Evolutionary conservation across 2,113 vertebrate genomes (phyloP).

Genomic region (Rhabdomys dilectus): DNA sequence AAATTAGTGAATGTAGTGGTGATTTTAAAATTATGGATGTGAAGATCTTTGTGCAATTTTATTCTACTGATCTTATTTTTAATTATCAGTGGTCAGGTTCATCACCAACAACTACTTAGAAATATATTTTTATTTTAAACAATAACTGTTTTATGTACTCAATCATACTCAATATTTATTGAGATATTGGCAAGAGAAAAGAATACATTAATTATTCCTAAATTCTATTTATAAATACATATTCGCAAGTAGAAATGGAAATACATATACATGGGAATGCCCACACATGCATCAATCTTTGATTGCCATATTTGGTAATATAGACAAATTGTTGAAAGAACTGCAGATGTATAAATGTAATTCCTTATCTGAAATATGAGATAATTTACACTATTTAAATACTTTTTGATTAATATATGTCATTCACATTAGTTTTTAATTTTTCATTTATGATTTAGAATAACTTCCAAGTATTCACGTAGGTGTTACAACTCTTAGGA

Average conservation of each 20-base stretch:
- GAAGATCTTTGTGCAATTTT: neutral
- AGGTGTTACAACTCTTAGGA: neutral
- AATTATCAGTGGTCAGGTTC: neutral
- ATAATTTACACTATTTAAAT: neutral
- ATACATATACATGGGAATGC: neutral
- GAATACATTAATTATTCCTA: neutral
- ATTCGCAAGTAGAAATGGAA: neutral
- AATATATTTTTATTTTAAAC: neutral
- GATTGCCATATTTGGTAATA: neutral
- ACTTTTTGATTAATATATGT: neutral
- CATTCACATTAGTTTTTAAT: neutral
- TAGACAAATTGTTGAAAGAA: neutral
- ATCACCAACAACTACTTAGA: neutral
- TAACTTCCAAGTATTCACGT: neutral
- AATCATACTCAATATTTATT: neutral
- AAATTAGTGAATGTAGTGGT: too few species aligned
- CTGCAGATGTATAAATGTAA: neutral
- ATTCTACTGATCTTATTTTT: neutral
- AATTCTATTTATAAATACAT: neutral
- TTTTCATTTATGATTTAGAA: neutral
- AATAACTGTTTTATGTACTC: neutral
- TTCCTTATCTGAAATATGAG: neutral
- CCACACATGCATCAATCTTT: neutral
- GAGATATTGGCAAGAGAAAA: neutral
- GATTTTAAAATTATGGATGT: too few species aligned